Evolutionary conservation across 2,113 vertebrate species (phyloP).

Genomic region (Bambusicola thoracicus): DNA sequence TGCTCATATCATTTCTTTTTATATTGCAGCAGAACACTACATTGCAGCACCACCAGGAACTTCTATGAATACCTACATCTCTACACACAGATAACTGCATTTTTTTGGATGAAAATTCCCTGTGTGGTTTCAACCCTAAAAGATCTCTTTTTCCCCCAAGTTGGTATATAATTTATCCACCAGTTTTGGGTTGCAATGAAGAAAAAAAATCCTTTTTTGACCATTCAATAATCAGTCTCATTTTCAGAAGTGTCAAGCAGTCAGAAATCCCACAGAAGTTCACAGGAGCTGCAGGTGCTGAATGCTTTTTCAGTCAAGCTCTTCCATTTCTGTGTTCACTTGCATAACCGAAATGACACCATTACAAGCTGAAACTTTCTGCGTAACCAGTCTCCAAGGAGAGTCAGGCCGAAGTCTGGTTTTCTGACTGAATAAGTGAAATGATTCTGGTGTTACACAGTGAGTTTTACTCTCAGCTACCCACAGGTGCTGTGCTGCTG

Average conservation of each 20-base stretch:
- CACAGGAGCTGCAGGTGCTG: slow-evolving; percentile 2
- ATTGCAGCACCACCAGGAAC: not conserved
- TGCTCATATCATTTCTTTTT: not conserved
- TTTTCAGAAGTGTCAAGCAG: slow-evolving; percentile 11
- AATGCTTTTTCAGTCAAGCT: not conserved
- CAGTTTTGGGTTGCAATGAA: not conserved
- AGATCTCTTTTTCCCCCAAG: fast-evolving
- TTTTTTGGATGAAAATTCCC: not conserved
- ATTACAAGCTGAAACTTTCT: slow-evolving; percentile 13
- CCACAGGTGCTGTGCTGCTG: not conserved
- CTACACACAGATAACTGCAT: not conserved
- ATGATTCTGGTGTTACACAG: not conserved
- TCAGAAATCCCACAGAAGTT: slow-evolving; percentile 1
- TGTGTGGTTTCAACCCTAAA: not conserved
- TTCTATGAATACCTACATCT: not conserved
- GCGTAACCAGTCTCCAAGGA: not conserved
- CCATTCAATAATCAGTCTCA: not conserved
- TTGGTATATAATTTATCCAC: not conserved
- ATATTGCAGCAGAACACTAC: not conserved
- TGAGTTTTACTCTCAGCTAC: not conserved
- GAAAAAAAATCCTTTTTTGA: not conserved
- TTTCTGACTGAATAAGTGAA: not conserved
- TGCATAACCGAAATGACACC: slow-evolving; percentile 27
- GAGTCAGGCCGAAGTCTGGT: slow-evolving; percentile 19
- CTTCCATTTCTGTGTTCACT: not conserved